Conservation (phyloP, 2,113 vertebrate genomes). For the Stigmatopora argus region DNA sequence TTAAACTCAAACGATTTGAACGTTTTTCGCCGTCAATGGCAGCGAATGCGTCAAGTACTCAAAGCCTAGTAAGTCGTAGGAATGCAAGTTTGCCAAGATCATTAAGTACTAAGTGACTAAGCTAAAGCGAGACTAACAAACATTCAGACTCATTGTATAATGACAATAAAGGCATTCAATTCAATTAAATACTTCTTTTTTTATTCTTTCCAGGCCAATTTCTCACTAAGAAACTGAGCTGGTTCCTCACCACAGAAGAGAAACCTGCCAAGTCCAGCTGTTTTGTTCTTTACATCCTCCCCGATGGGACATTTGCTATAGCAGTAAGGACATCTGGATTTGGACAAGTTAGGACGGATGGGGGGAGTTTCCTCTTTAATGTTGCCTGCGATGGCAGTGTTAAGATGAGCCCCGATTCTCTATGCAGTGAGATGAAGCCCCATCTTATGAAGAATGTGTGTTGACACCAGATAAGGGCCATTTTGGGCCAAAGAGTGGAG, state of each 20-base stretch:
- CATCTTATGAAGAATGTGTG: slow-evolving; percentile 48
- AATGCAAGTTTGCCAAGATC: not conserved
- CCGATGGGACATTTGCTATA: slow-evolving; percentile 16
- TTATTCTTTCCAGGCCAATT: slow-evolving; percentile 39
- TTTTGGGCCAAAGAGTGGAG: slow-evolving; percentile 37
- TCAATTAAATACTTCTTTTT: not conserved
- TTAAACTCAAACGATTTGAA: too few relatives aligned
- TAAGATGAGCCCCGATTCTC: slow-evolving; percentile 28
- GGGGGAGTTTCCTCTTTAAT: not conserved
- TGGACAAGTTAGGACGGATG: not conserved
- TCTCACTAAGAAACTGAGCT: slow-evolving; percentile 10
- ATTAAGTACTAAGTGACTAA: not conserved
- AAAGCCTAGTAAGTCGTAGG: not conserved
- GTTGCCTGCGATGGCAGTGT: slow-evolving; percentile 22
- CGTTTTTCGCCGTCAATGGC: too few relatives aligned
- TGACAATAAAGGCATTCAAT: too few relatives aligned
- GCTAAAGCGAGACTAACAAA: not conserved
- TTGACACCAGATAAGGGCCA: slow-evolving; percentile 51
- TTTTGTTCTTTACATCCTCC: slow-evolving; percentile 42
- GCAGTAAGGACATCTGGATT: slow-evolving; percentile 32
- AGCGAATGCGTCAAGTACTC: not conserved
- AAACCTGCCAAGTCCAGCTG: slow-evolving; percentile 44
- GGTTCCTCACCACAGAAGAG: slow-evolving; percentile 18
- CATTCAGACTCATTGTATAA: too few relatives aligned
- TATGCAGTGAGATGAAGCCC: slow-evolving; percentile 23